Evolutionary conservation across 1,140 invertebrate genomes (phyloP).

Genomic region (Pogonomyrmex barbatus): DNA sequence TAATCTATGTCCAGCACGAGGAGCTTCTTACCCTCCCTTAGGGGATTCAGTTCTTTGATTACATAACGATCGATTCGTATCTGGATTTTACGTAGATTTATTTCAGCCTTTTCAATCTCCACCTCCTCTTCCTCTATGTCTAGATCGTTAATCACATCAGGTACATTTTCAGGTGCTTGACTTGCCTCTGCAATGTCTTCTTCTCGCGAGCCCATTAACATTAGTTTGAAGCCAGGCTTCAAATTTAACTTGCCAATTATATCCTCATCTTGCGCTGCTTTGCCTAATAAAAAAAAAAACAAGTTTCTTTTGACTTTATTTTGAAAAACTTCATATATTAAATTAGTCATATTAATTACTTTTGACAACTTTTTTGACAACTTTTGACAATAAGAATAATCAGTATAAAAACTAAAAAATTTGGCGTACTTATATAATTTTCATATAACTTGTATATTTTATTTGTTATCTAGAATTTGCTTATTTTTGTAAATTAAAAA

Average conservation of each 20-base stretch:
- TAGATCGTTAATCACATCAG: slow-evolving; percentile 95
- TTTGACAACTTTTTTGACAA: neutral
- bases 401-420: neutral
- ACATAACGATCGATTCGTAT: slow-evolving; percentile 94
- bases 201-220: slow-evolving; percentile 98
- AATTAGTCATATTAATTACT: neutral
- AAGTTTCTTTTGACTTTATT: slow-evolving; percentile 60
- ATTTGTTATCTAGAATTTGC: neutral
- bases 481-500: neutral
- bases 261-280: slow-evolving; percentile 92
- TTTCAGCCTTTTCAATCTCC: slow-evolving; percentile 92
- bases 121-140: slow-evolving; percentile 96
- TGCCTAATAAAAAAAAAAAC: slow-evolving; percentile 87
- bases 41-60: slow-evolving; percentile 93
- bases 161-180: slow-evolving; percentile 91
- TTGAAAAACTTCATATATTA: neutral
- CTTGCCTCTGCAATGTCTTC: slow-evolving; percentile 94
- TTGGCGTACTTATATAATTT: slow-evolving; percentile 9
- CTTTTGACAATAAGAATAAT: neutral
- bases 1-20: slow-evolving; percentile 99
- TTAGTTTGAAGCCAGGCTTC: slow-evolving; percentile 96
- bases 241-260: slow-evolving; percentile 90
- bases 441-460: neutral
- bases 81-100: slow-evolving; percentile 93
- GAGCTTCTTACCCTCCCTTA: slow-evolving; percentile 93